Evolutionary conservation across 2,113 vertebrate species (phyloP).

Genomic region (Sphaerodactylus townsendi): DNA sequence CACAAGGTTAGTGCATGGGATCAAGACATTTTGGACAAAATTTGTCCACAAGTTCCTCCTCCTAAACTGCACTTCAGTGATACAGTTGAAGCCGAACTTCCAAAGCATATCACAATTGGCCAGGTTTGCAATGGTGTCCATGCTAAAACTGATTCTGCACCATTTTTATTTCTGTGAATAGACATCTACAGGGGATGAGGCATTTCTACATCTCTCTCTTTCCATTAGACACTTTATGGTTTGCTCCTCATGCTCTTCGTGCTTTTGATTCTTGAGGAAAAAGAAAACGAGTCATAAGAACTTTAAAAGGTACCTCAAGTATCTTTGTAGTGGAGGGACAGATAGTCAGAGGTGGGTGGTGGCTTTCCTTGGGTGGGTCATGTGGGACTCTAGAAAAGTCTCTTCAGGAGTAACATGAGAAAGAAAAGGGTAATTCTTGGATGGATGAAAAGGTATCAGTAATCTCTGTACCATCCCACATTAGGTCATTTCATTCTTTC

Average conservation of each 20-base stretch:
- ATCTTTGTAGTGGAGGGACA: background rate
- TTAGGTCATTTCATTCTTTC: background rate
- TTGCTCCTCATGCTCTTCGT: background rate
- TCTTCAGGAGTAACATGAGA: background rate
- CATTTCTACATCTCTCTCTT: slow-evolving; percentile 10
- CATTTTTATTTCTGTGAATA: background rate
- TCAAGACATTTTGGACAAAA: background rate
- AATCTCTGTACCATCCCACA: accelerated
- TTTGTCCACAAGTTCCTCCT: background rate
- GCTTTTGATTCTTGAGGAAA: slow-evolving; percentile 21
- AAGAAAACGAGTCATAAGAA: background rate
- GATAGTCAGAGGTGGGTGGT: background rate
- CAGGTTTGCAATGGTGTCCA: background rate
- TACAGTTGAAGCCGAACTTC: background rate
- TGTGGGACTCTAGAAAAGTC: background rate
- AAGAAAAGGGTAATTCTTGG: background rate
- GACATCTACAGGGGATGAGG: background rate
- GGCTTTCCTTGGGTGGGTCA: accelerated
- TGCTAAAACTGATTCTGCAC: background rate
- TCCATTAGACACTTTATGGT: background rate
- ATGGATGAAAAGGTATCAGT: background rate
- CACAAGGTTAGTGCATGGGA: background rate
- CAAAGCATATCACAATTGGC: background rate
- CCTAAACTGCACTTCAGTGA: background rate
- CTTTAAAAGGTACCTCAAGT: background rate